Percentiles rank a stretch among this genome's conserved stretches.
phyloP scores from a whole-genome alignment of 2,113 vertebrate genomes.

The Cololabis saira region DNA sequence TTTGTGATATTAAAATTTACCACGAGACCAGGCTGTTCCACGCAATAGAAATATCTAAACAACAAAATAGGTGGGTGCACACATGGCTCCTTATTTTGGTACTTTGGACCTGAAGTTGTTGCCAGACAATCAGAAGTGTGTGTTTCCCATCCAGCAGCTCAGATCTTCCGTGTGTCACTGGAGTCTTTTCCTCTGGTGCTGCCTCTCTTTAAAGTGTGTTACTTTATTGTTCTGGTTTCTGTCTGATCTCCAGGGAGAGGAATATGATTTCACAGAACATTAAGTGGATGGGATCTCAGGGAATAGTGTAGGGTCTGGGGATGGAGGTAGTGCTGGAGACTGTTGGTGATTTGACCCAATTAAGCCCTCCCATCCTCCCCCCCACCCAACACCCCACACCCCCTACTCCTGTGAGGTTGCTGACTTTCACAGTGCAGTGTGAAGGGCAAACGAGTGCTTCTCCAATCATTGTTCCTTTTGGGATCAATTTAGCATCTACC shows the following conservation, averaged over 20 bases:
- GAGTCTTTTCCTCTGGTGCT: constrained; percentile 56
- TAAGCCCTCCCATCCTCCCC: constrained; percentile 40
- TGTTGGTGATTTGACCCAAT: constrained; percentile 71
- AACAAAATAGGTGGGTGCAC: too few relatives aligned
- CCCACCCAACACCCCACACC: constrained; percentile 6
- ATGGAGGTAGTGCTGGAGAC: constrained; percentile 23
- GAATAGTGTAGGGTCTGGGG: constrained; percentile 51
- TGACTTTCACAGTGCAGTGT: constrained; percentile 68
- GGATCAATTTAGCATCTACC: too few relatives aligned
- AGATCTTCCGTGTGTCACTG: constrained; percentile 45
- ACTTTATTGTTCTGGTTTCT: constrained; percentile 72
- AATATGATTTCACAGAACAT: constrained; percentile 80
- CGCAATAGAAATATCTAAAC: too few relatives aligned
- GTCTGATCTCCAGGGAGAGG: constrained; percentile 57
- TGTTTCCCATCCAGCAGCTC: too few relatives aligned
- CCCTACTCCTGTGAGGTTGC: constrained; percentile 33
- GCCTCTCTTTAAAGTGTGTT: constrained; percentile 68
- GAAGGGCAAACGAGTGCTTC: constrained; percentile 64
- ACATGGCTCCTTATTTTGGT: too few relatives aligned
- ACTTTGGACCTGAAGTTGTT: too few relatives aligned
- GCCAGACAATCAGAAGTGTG: too few relatives aligned
- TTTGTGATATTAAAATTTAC: too few relatives aligned
- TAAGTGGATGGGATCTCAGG: constrained; percentile 75
- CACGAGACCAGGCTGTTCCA: too few relatives aligned
- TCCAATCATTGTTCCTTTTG: constrained; percentile 54